These are phyloP conservation scores for Colaptes auratus DNA, from an alignment of 2,113 vertebrate species.

Conservation along the genomic window DNA sequence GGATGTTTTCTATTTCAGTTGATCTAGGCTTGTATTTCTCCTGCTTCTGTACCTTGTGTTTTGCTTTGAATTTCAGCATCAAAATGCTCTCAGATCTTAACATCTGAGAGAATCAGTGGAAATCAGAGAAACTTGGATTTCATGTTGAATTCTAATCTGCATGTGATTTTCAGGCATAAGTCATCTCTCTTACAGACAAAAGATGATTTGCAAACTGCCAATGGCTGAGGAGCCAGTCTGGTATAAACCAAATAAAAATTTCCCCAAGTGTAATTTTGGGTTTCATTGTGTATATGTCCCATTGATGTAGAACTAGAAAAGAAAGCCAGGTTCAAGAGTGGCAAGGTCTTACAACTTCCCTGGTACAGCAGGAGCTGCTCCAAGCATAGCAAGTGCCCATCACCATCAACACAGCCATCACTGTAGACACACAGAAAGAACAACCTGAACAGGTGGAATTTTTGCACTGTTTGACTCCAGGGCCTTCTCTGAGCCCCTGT, in stretches of 20 bases:
- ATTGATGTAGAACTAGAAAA: background rate
- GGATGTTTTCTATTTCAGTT: background rate
- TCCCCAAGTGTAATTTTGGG: background rate
- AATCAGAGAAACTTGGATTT: background rate
- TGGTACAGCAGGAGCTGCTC: background rate
- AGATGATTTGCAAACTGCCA: background rate
- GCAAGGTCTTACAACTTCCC: background rate
- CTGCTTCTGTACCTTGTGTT: background rate
- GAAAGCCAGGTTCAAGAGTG: background rate
- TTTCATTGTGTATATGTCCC: background rate
- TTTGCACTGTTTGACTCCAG: background rate
- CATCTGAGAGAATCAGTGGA: background rate
- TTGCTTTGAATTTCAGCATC: conserved; percentile 3
- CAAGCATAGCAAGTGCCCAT: background rate
- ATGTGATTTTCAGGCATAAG: background rate
- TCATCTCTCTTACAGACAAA: background rate
- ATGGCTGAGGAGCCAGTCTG: background rate
- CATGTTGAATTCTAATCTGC: background rate
- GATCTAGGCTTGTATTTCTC: background rate
- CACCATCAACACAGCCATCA: background rate
- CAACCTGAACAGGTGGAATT: background rate
- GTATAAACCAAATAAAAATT: background rate
- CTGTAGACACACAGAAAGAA: background rate
- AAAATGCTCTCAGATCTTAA: background rate
- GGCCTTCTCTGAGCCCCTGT: background rate